These are phyloP conservation scores for Gymnarchus niloticus DNA, from an alignment of 2,113 vertebrate genomes.

Conservation along the genomic window DNA sequence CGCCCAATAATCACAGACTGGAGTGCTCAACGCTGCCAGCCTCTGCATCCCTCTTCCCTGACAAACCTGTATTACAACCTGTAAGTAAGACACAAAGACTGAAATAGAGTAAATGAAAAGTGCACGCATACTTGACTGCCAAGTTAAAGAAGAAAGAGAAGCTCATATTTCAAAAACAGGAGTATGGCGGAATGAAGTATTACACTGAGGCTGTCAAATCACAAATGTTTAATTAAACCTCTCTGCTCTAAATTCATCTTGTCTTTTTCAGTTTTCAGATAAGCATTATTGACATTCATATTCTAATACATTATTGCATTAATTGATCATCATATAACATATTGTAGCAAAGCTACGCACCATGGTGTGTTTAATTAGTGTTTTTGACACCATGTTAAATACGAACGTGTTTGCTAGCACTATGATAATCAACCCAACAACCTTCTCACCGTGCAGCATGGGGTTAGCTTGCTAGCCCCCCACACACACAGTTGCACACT, in stretches of 20 bases:
- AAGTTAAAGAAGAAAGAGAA: not conserved
- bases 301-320: not conserved
- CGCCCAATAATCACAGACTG: not conserved
- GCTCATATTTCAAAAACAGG: not conserved
- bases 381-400: too few relatives aligned
- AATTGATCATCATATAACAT: not conserved
- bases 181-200: not conserved
- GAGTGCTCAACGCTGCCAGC: not conserved
- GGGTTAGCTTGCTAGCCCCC: too few relatives aligned
- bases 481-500: too few relatives aligned
- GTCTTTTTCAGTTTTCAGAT: not conserved
- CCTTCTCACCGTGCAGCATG: too few relatives aligned
- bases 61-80: not conserved
- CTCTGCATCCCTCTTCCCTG: not conserved
- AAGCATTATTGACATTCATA: not conserved
- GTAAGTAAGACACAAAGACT: not conserved
- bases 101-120: not conserved
- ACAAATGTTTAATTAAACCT: not conserved
- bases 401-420: too few relatives aligned
- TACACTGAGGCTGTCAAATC: not conserved
- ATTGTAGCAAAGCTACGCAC: too few relatives aligned
- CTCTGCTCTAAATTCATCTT: not conserved
- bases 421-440: too few relatives aligned
- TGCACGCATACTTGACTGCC: not conserved
- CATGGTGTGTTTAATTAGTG: too few relatives aligned